Percentiles rank a stretch among this genome's conserved stretches.
Evolutionary conservation across 2,113 vertebrate genomes (phyloP).

Genomic region (Corythornis madagascariensis): DNA sequence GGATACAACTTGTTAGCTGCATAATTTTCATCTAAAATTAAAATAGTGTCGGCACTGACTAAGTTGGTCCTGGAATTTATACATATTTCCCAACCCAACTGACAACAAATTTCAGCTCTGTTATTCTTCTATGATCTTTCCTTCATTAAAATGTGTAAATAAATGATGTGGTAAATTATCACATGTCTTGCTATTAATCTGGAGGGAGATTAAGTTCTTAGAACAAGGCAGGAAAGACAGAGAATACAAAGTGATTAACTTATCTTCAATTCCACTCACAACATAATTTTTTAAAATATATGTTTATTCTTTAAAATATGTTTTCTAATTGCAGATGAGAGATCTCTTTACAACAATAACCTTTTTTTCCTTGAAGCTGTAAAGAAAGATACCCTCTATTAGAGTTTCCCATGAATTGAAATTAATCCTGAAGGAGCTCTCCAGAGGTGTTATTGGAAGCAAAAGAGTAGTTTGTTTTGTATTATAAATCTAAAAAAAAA

Average conservation of each 20-base stretch:
- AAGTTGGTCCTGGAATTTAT: constrained; percentile 37
- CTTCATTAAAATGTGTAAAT: constrained; percentile 62
- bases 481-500: not conserved
- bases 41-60: constrained; percentile 5
- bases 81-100: constrained; percentile 10
- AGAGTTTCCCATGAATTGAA: constrained; percentile 5
- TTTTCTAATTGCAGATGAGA: constrained; percentile 24
- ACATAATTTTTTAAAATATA: not conserved
- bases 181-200: constrained; percentile 59
- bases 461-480: not conserved
- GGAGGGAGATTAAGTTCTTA: constrained; percentile 45
- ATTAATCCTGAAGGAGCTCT: not conserved
- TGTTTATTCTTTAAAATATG: not conserved
- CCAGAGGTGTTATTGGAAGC: not conserved
- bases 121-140: constrained; percentile 31
- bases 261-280: constrained; percentile 31
- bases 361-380: constrained; percentile 3
- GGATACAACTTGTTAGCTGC: constrained; percentile 22
- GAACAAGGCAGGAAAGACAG: constrained; percentile 48
- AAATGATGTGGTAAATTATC: constrained; percentile 68
- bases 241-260: constrained; percentile 40
- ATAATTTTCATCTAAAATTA: constrained; percentile 65
- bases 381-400: not conserved
- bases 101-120: constrained; percentile 45
- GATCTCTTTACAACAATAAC: not conserved